Conservation (phyloP, 2,888 invertebrate genomes). For the Strigamia transsilvanica region DNA sequence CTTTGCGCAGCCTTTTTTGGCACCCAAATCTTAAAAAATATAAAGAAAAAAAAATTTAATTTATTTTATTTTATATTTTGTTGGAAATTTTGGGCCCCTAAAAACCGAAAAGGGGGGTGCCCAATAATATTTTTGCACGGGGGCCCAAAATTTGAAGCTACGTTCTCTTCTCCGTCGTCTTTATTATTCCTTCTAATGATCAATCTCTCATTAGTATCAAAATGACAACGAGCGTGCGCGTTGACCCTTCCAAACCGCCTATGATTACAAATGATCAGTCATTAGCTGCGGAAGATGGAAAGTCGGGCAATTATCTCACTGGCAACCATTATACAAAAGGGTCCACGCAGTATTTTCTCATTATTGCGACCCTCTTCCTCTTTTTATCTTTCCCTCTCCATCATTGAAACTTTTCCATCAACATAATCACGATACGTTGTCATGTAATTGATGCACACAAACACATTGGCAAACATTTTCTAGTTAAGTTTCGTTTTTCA, state of each 20-base stretch:
- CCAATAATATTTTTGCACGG: too few relatives aligned
- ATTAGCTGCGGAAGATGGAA: constrained; percentile 5
- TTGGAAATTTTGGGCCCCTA: too few relatives aligned
- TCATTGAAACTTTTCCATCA: not conserved
- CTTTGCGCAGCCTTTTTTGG: too few relatives aligned
- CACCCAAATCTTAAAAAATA: too few relatives aligned
- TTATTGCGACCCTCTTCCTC: not conserved
- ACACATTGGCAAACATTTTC: too few relatives aligned
- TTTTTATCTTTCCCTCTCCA: not conserved
- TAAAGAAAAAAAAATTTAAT: too few relatives aligned
- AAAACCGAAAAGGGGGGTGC: too few relatives aligned
- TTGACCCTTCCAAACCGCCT: constrained; percentile 12
- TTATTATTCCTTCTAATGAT: not conserved
- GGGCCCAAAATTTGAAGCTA: too few relatives aligned
- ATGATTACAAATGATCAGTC: constrained; percentile 26
- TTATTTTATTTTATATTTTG: too few relatives aligned
- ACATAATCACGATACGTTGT: not conserved
- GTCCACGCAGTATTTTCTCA: not conserved
- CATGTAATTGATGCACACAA: not conserved
- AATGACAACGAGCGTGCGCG: constrained; percentile 5
- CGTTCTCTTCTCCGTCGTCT: too few relatives aligned
- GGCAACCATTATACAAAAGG: constrained; percentile 21
- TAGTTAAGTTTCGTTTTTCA: too few relatives aligned
- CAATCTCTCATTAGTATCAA: not conserved
- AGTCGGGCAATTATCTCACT: constrained; percentile 18